Base-by-base conservation (phyloP, 2,888 invertebrate genomes). In the Phania funesta region DNA sequence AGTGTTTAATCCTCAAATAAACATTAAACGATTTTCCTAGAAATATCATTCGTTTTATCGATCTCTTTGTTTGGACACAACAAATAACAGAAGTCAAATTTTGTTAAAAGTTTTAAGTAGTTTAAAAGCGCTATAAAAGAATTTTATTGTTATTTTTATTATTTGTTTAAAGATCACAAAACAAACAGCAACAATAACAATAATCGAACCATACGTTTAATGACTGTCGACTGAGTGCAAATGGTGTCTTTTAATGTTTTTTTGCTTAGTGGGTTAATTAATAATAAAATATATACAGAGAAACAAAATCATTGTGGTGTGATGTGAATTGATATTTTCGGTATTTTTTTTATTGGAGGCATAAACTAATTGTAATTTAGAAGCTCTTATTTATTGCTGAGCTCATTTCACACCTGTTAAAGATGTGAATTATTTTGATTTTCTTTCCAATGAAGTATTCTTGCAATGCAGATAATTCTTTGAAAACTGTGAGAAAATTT, bases 201-300 rank as follows among this genome's bases (percentile, higher is more conserved):
- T 13, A 60, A 48, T 26, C 35, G 35, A 44, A 35, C 16, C 32
- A 71, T 68, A 41, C 32, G 32, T 26, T 35, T 74, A 24, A 26
- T 8, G 24, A 26, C 46, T 20, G n/a, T 32, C 24, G 29, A 22
- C 46, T 52, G 35, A 41, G 9, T 56, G 38, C 18, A 22, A 58
- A 5, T 32, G 24, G n/a, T 58, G 46, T 48, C 16, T 50, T 26
- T 48, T 22, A 44, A 71, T 82, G 64, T 58, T 60, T 78, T 75
- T 46, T 67, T 58, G 65, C 67, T 76, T 77, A 68, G 74, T 74
- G 64, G 78, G 65, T 78, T 82, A 82, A 82, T 82, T 78, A 78
- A 73, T 70, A 78, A 75, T 65, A 65, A 71, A 67, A 54, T 32
- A 52, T n/a, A n/a, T 2, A 16, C 50, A 60, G 58, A 50, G 20